A percentile compares a stretch with the other conserved stretches of the same genome.
phyloP scores from a whole-genome alignment of 1,140 invertebrate genomes.

The Gyrodactylus bullatarudis region DNA sequence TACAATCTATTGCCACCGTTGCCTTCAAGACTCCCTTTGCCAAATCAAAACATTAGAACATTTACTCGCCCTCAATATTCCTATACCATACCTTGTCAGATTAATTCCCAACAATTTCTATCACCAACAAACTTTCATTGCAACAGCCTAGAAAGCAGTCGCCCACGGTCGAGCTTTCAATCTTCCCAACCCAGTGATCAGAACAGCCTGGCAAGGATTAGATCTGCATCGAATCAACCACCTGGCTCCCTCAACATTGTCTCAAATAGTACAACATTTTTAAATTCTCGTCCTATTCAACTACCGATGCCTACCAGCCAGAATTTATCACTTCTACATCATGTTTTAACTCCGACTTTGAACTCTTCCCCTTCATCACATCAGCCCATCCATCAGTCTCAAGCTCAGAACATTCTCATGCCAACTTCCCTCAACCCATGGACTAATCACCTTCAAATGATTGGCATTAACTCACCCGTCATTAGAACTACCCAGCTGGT shows the following conservation, averaged over 20 bases:
- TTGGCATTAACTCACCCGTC: not conserved
- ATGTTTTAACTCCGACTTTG: too few species aligned
- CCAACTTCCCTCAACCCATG: not conserved
- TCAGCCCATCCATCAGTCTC: too few species aligned
- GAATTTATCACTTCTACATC: too few species aligned
- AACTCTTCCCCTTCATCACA: too few species aligned
- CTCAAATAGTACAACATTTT: not conserved
- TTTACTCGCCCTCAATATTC: too few species aligned
- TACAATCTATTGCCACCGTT: too few species aligned
- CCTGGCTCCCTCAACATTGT: not conserved
- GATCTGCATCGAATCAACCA: not conserved
- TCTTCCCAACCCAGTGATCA: too few species aligned
- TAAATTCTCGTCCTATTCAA: not conserved
- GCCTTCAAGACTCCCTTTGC: too few species aligned
- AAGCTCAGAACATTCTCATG: too few species aligned
- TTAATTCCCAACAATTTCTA: not conserved
- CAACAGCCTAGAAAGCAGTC: not conserved
- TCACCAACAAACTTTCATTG: not conserved
- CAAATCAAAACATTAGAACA: too few species aligned
- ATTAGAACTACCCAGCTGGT: not conserved
- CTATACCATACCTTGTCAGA: not conserved
- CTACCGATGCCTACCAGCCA: not conserved
- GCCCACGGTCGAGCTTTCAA: not conserved
- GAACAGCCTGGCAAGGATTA: too few species aligned
- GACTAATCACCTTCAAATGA: not conserved